These are phyloP conservation scores for Macroramphosus scolopax DNA, from an alignment of 2,797 vertebrate genomes.

Conservation along the genomic window DNA sequence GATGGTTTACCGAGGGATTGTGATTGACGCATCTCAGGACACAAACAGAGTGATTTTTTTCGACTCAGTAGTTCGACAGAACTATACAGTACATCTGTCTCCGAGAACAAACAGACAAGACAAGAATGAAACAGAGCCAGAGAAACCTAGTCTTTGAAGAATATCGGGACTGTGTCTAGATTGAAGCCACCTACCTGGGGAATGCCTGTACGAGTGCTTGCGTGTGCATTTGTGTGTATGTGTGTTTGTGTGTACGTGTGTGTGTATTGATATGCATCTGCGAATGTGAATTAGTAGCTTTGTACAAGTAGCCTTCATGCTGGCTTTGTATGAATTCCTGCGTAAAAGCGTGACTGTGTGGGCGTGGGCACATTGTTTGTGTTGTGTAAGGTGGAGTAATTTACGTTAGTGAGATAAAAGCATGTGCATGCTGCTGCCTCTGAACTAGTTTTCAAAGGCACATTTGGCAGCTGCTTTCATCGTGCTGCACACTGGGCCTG, in stretches of 20 bases:
- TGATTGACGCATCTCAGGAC: slow-evolving; percentile 50
- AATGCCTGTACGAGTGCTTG: slow-evolving; percentile 12
- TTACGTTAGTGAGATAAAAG: slow-evolving; percentile 35
- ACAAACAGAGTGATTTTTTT: slow-evolving; percentile 47
- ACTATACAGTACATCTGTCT: slow-evolving; percentile 49
- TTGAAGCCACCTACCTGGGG: slow-evolving; percentile 34
- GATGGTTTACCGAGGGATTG: slow-evolving; percentile 49
- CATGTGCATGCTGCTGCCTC: slow-evolving; percentile 42
- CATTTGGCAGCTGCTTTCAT: slow-evolving; percentile 52
- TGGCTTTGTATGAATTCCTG: slow-evolving; percentile 22
- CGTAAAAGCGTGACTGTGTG: slow-evolving; percentile 8
- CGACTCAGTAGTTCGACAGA: slow-evolving; percentile 49
- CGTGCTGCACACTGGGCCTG: slow-evolving; percentile 37
- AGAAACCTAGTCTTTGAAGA: slow-evolving; percentile 46
- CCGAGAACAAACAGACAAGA: slow-evolving; percentile 37
- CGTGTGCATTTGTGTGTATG: slow-evolving; percentile 4
- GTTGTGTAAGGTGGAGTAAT: slow-evolving; percentile 34
- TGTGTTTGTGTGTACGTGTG: slow-evolving; percentile 12
- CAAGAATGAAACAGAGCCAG: slow-evolving; percentile 40
- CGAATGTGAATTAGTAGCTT: slow-evolving; percentile 21
- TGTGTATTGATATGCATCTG: slow-evolving; percentile 5
- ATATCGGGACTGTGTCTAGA: slow-evolving; percentile 20
- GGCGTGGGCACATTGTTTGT: slow-evolving; percentile 14
- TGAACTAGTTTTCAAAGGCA: slow-evolving; percentile 61
- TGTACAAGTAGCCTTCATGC: slow-evolving; percentile 6